Conservation (phyloP, 2,113 vertebrate genomes). For the Cettia cetti region DNA sequence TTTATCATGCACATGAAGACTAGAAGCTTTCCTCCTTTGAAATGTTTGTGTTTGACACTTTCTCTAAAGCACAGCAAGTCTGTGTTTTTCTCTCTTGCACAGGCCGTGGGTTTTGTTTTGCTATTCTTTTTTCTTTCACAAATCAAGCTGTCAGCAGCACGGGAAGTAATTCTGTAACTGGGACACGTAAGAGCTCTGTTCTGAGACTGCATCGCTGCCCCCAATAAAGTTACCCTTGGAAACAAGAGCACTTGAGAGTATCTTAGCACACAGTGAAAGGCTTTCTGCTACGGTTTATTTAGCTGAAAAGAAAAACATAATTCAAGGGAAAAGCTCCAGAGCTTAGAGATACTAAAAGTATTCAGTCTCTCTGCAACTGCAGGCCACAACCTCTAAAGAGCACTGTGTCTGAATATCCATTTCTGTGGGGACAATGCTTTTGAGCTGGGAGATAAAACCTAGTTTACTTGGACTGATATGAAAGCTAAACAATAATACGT, state of each 20-base stretch:
- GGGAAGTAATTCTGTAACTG: constrained; percentile 28
- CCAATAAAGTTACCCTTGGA: constrained; percentile 25
- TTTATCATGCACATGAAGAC: not conserved
- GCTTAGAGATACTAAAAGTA: not conserved
- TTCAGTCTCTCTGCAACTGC: not conserved
- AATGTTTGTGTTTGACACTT: constrained; percentile 12
- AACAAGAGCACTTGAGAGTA: constrained; percentile 28
- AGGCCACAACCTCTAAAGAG: not conserved
- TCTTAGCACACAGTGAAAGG: not conserved
- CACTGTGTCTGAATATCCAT: not conserved
- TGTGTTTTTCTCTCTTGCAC: not conserved
- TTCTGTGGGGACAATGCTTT: not conserved
- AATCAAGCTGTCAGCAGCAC: constrained; percentile 15
- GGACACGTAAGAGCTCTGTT: not conserved
- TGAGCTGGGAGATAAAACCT: not conserved
- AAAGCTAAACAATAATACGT: not conserved
- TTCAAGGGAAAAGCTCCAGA: not conserved
- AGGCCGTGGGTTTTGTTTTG: not conserved
- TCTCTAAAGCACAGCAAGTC: not conserved
- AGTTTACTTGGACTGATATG: not conserved
- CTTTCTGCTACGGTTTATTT: not conserved
- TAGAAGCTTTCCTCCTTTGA: not conserved
- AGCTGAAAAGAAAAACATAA: constrained; percentile 23
- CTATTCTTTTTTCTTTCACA: constrained; percentile 31
- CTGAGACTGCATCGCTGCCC: not conserved